phyloP scores from a whole-genome alignment of 1,140 invertebrate species.

The Sesamia nonagrioides region DNA sequence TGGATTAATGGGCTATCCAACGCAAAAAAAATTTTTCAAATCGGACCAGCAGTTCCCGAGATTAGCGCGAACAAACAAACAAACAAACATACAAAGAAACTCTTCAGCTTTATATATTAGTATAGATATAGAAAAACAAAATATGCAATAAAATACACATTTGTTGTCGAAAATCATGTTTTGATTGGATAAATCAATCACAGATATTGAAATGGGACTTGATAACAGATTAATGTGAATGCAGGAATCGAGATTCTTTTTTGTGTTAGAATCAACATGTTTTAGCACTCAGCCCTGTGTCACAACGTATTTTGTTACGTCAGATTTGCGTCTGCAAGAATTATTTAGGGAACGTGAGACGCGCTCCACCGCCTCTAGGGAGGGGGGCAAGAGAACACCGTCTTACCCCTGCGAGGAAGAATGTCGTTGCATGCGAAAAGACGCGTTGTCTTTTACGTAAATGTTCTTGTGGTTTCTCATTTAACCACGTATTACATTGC shows the following conservation, averaged over 20 bases:
- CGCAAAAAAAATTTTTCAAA: too few species aligned
- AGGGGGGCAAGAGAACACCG: too few species aligned
- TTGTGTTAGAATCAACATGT: not conserved
- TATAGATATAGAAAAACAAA: too few species aligned
- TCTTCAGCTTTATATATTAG: too few species aligned
- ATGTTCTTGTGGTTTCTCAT: conserved; percentile 30
- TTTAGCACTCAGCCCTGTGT: conserved; percentile 7
- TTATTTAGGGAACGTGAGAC: conserved; percentile 11
- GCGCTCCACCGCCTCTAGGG: not conserved
- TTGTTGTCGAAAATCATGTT: not conserved
- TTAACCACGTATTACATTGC: not conserved
- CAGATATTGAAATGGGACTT: not conserved
- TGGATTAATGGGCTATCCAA: too few species aligned
- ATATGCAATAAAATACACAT: not conserved
- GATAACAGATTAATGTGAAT: not conserved
- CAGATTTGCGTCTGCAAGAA: conserved; percentile 27
- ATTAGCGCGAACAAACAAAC: too few species aligned
- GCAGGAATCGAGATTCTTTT: not conserved
- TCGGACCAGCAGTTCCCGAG: too few species aligned
- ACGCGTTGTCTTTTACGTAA: not conserved
- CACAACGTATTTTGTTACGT: conserved; percentile 27
- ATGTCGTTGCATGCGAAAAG: conserved; percentile 19
- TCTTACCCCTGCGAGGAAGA: conserved; percentile 8
- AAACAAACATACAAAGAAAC: too few species aligned
- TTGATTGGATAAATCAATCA: not conserved